Base-by-base conservation (phyloP, 2,113 vertebrate species). In the Phycodurus eques region DNA sequence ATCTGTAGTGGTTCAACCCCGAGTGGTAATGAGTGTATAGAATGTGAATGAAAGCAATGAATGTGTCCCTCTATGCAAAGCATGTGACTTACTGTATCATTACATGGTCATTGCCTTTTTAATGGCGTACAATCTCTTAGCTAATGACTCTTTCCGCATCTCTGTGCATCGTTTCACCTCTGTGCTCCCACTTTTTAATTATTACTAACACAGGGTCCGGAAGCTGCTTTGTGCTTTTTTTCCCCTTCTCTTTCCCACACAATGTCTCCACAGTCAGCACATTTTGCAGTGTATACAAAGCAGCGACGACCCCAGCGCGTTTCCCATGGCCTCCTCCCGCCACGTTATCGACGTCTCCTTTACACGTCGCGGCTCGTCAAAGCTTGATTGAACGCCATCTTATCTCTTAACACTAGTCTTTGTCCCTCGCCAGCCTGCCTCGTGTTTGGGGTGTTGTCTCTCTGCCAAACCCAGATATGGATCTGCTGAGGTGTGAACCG, bases 401-500 rank as follows among this genome's bases (percentile, higher is more conserved):
- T 80, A 82, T 90, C 76, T 80, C 83, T 61, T 61, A 80, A 84
- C 77, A 67, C 75, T 76, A 69, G 67, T 74, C 79, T 75, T 72
- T 71, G 80, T 87, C 81, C 68, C 66, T 82, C 70, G 62, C 77
- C 46, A 11, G 72, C 70, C 70, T 77, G 68, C 82, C 71, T 76
- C 67, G 65, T 70, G 57, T 76, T 75, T 76, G 67, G 64, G 79
- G 73, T 72, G 63, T 73, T 77, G 80, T 73, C 79, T 87, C 84
- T 83, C 83, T 77, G 72, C 75, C 47, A 74, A 72, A 72, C 86
- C 84, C 83, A 88, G 82, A 80, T 90, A 88, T 87, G 79, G 86
- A 91, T 90, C 83, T 69, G 76, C 65, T 75, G 77, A 83, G 78
- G 82, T 91, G 86, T 87, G 78, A 82, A 84, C 46, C 66, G 71